Evolutionary conservation across 2,888 invertebrate species (phyloP), one percentile per base, ranked within the genome.

Genomic region (Carterocephalus palaemon): DNA sequence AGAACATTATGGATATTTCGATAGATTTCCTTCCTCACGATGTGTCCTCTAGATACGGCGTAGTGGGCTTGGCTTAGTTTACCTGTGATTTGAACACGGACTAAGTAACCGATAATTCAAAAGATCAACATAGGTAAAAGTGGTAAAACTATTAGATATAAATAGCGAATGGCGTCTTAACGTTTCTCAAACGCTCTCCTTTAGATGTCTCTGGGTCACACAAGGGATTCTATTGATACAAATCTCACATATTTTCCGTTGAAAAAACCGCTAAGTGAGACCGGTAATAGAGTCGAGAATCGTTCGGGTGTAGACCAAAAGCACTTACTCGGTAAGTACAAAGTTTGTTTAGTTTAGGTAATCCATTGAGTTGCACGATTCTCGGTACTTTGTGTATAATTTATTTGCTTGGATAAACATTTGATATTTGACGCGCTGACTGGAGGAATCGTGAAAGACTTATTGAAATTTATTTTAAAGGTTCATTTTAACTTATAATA

Each of bases 181-280:
- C 65, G 67, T 75, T 69, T 66, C 62, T 59, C 63, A 64, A 58
- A 63, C 65, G 62, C 45, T 75, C 75, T 75, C 70, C 64, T 67
- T 77, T 69, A 72, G 72, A 78, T 74, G 75, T 75, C 74, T 75
- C 72, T 62, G 64, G 72, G 75, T 76, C 78, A 71, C 67, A 76
- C 73, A 76, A 77, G 70, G 64, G 70, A 66, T 62, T 62, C 70
- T 71, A 73, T 74, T 75, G 70, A 76, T 75, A 70, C 53, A 54
- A 50, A 55, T 52, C 50, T n/a, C 46, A 43, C 28, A 41, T 42
- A 22, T 34, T 8, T 33, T n/a, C 40, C 24, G 4, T 20, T 26
- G 3, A 4, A 26, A 46, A 38, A 16, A 12, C 13, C 46, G 33
- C 32, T 54, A 52, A 16, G 2, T 0, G 1, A 5, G 8, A 0